Evolutionary conservation across 1,140 invertebrate species (phyloP).

Genomic region (Andrena cerasifolii): DNA sequence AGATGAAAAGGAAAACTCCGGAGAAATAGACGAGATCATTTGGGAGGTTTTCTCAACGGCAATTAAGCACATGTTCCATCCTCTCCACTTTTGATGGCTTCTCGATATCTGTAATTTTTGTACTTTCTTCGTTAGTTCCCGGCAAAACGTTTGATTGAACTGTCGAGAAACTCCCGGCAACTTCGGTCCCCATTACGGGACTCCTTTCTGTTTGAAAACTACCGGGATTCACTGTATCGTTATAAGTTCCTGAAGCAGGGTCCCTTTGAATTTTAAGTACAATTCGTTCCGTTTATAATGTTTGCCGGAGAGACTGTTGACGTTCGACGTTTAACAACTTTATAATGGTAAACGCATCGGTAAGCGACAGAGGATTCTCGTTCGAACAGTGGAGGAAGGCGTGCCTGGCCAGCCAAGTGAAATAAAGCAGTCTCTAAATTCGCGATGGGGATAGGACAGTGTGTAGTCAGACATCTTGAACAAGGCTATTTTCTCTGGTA

Average conservation of each 20-base stretch:
- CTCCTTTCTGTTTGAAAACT: background rate
- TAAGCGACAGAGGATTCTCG: too few relatives aligned
- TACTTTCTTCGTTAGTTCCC: background rate
- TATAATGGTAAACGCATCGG: too few relatives aligned
- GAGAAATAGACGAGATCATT: slow-evolving; percentile 26
- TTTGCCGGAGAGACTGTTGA: background rate
- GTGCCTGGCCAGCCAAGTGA: too few relatives aligned
- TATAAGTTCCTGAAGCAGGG: background rate
- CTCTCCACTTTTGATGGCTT: background rate
- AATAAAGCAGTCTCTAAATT: too few relatives aligned
- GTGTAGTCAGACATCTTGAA: too few relatives aligned
- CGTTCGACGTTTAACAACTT: too few relatives aligned
- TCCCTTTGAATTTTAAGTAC: background rate
- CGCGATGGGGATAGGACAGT: too few relatives aligned
- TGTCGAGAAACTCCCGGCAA: background rate
- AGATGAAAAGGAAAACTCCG: background rate
- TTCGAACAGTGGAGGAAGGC: too few relatives aligned
- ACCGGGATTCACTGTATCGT: background rate
- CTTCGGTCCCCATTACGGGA: background rate
- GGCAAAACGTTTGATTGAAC: background rate
- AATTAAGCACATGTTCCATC: slow-evolving; percentile 46
- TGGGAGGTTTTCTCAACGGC: slow-evolving; percentile 36
- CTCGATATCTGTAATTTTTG: background rate
- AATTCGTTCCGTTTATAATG: background rate
- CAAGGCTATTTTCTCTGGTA: too few relatives aligned